Evolutionary conservation across 2,113 vertebrate genomes (phyloP), one percentile per base, ranked within the genome.

Genomic region (Scalopus aquaticus): DNA sequence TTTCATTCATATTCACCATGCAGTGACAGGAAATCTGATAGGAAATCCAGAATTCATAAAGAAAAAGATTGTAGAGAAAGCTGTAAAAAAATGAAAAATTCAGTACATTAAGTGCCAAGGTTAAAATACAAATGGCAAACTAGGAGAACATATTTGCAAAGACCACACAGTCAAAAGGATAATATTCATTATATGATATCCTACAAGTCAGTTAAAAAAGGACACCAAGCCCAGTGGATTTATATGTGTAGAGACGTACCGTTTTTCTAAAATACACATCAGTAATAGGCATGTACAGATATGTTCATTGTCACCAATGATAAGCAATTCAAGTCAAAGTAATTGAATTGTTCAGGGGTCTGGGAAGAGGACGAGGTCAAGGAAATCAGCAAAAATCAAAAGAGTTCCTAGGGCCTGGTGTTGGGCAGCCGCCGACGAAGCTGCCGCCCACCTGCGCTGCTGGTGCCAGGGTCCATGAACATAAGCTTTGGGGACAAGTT

Each of bases 61-160:
- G 46, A 46, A 93, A 80, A 92, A 56, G 20, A 60, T 80, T 30
- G 30, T 16, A 78, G 12, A 37, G 81, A 73, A 95, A 92, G 22
- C 69, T 88, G 1, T 49, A 86, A 79, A n/a, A 78, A 93, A 80
- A 88, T 64, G 39, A 64, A 88, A 85, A 80, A 13, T 62, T 80
- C 44, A n/a, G 12, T 81, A 39, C 9, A 12, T 70, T 84, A 93
- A 93, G 54, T 82, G 60, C 74, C 46, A 64, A 42, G 58, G n/a
- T 76, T 65, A 19, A 85, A 95, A 54, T 64, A 15, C n/a, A 91
- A 30, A 42, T 72, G 30, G 16, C 12, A 67, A 72, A 12, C 37
- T 67, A 88, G 46, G 37, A 82, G 32, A 88, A 69, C 42, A 80
- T 82, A 73, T 56, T 90, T 92, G 69, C 16, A 84, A 88, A 83